These are phyloP conservation scores for Azemiops feae DNA, from an alignment of 2,113 vertebrate genomes.

Conservation along the genomic window DNA sequence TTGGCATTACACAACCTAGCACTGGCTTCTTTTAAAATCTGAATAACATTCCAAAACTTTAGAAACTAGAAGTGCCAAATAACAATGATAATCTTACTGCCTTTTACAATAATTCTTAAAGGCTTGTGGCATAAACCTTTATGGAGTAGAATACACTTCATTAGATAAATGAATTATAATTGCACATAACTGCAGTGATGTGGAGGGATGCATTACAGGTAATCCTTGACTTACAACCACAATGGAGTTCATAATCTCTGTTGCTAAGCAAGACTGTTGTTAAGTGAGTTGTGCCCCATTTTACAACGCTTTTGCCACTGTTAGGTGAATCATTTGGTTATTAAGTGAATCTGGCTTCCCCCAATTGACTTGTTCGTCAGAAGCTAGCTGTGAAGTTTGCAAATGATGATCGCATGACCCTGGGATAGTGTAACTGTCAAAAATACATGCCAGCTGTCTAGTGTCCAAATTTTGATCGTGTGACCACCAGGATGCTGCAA, in stretches of 20 bases:
- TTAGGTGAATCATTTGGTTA: no score
- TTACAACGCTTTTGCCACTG: no score
- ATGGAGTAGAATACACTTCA: neutral
- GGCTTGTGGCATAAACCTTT: neutral
- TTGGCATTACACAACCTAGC: neutral
- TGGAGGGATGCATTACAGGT: neutral
- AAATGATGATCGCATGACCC: no score
- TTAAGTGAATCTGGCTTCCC: no score
- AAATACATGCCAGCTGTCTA: neutral
- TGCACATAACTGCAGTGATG: neutral
- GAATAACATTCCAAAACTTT: neutral
- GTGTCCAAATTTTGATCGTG: neutral
- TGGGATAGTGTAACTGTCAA: neutral
- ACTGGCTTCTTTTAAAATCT: neutral
- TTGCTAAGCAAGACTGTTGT: no score
- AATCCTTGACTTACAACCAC: no score
- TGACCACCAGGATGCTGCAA: neutral
- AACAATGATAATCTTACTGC: neutral
- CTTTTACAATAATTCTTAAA: neutral
- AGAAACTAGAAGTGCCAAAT: neutral
- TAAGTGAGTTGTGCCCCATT: no score
- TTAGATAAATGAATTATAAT: neutral
- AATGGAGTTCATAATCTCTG: no score
- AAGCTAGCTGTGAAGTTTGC: no score
- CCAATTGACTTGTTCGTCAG: no score